These are phyloP conservation scores for Corythaeola cristata DNA, from an alignment of 2,113 vertebrate species.

Conservation along the genomic window DNA sequence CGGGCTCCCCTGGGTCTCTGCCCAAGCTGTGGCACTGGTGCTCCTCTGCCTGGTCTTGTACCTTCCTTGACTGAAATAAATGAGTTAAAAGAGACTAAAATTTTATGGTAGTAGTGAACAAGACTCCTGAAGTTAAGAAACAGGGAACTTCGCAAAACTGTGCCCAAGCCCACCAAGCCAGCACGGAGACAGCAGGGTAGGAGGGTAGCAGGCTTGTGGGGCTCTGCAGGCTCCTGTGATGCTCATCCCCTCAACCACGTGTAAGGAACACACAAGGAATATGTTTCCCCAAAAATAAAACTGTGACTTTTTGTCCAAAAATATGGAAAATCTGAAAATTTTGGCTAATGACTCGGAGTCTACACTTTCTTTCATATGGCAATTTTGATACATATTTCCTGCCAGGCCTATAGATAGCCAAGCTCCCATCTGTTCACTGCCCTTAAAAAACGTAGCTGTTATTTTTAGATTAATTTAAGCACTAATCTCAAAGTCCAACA, in stretches of 20 bases:
- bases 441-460: not conserved
- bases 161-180: not conserved
- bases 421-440: not conserved
- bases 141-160: not conserved
- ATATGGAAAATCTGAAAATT: not conserved
- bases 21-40: not conserved
- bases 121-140: not conserved
- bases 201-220: not conserved
- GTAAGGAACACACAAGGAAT: not conserved
- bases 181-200: not conserved
- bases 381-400: not conserved
- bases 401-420: not conserved
- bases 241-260: not conserved
- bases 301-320: not conserved
- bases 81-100: not conserved
- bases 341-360: not conserved
- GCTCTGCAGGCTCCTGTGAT: rapidly evolving
- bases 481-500: not conserved
- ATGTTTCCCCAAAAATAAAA: not conserved
- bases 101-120: not conserved
- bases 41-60: not conserved
- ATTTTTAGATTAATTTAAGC: not conserved
- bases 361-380: not conserved
- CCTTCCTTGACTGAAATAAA: not conserved
- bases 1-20: not conserved